Conservation (phyloP, 2,113 vertebrate species). For the Rhizomys pruinosus region DNA sequence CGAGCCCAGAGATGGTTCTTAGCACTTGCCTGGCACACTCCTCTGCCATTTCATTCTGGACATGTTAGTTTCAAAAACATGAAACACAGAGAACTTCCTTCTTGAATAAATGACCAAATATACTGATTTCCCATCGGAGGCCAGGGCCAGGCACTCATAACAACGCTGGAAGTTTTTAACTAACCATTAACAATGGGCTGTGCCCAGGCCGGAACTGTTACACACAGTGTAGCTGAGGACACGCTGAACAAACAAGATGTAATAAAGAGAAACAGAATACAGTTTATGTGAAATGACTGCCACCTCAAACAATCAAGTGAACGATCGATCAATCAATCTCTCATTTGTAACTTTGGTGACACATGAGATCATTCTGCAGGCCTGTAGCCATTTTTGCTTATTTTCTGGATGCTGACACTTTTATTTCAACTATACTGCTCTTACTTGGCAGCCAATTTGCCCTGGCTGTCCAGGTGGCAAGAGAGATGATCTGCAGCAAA, state of each 20-base stretch:
- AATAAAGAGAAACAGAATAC: slow-evolving; percentile 3
- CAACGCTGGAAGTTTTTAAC: not conserved
- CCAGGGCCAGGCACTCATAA: not conserved
- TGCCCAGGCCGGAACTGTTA: not conserved
- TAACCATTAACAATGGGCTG: not conserved
- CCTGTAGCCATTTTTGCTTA: not conserved
- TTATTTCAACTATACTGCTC: not conserved
- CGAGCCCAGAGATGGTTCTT: not conserved
- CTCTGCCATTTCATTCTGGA: not conserved
- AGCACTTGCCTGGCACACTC: not conserved
- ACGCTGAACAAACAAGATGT: not conserved
- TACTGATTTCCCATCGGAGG: not conserved
- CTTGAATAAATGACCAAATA: not conserved
- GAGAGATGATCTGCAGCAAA: slow-evolving; percentile 4
- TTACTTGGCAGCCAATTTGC: not conserved
- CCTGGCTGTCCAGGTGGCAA: not conserved
- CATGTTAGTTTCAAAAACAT: not conserved
- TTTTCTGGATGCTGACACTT: slow-evolving; percentile 14
- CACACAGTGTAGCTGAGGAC: not conserved
- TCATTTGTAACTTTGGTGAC: slow-evolving; percentile 1
- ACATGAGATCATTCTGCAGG: not conserved
- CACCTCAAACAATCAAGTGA: not conserved
- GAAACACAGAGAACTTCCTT: not conserved
- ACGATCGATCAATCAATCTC: too few species aligned
- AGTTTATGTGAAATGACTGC: not conserved